Base-by-base conservation (phyloP, 2,888 invertebrate species). In the Sthenelais limicola region DNA sequence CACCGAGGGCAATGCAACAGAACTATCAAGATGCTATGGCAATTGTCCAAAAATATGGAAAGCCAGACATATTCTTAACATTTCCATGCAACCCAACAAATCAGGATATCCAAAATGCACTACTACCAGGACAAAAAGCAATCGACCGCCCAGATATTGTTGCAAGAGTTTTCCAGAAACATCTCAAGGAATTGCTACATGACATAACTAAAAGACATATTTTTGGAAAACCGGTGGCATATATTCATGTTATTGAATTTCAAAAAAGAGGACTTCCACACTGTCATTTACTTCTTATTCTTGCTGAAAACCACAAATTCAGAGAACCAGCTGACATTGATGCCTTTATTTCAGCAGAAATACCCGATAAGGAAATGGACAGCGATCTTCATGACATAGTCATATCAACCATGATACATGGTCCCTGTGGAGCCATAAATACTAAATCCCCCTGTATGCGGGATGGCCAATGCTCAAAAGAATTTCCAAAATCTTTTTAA, bases 201-300 rank as follows among this genome's bases (percentile, higher is more conserved):
- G 51, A 51, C 51, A 51, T 51, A 9, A 51, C 5, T 5, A 4
- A 51, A 4, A 51, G 26, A 18, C 21, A 51, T 26, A 51, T 51
- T 26, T 26, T 51, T 51, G 51, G 51, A 5, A 51, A 51, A 18
- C 21, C 26, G 21, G 51, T 18, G 4, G 51, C 7, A 51, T 51
- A 26, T 21, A 18, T 51, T 4, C 26, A 51, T 51, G 51, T 4
- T 9, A 51, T 18, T 24, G 51, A 51, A 26, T 51, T 51, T 18
- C 51, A 51, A 26, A 51, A 51, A 18, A 4, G n/a, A 9, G 51
- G 51, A 4, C 26, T 51, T 7, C 51, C 5, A 51, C 51, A 51
- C 26, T 51, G 51, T 18, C 51, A 51, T 51, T 9, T 51, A 26
- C 51, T 51, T 5, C 7, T 51, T 26, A 51, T 51, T 18, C 51